phyloP scores from a whole-genome alignment of 2,888 invertebrate genomes.

The Chymomyza procnemis region DNA sequence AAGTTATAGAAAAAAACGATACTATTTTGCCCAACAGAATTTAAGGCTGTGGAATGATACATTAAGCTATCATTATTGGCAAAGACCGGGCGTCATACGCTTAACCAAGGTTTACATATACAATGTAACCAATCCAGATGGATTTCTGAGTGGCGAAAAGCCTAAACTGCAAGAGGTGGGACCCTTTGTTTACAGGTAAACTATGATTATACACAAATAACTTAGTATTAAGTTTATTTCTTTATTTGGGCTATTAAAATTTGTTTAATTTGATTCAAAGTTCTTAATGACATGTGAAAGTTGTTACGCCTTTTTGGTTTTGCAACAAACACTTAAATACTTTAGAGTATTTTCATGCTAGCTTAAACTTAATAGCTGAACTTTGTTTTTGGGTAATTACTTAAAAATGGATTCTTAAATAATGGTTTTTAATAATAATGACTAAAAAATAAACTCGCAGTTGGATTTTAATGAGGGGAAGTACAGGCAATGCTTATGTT shows the following conservation, averaged over 20 bases:
- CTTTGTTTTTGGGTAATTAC: conserved; percentile 55
- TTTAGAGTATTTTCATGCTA: conserved; percentile 44
- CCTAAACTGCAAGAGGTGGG: conserved; percentile 90
- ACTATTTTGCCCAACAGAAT: too few species aligned
- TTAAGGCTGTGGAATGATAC: conserved; percentile 90
- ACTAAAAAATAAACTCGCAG: neutral
- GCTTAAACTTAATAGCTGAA: conserved; percentile 32
- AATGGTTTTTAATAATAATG: neutral
- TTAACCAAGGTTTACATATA: conserved; percentile 93
- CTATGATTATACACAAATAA: conserved; percentile 15
- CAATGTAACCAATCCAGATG: conserved; percentile 92
- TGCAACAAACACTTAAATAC: conserved; percentile 9
- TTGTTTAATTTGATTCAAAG: neutral
- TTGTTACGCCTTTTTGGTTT: conserved; percentile 53
- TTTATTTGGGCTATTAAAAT: neutral
- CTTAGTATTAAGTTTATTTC: neutral
- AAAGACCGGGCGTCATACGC: conserved; percentile 89
- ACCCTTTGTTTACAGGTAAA: conserved; percentile 91
- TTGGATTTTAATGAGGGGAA: conserved; percentile 45
- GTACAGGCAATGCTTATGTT: too few species aligned
- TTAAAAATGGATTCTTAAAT: conserved; percentile 20
- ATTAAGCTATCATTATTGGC: conserved; percentile 92
- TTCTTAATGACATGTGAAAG: conserved; percentile 22
- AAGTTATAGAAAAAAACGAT: too few species aligned
- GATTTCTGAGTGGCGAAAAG: conserved; percentile 87